These are phyloP conservation scores for Gonioctena quinquepunctata DNA, from an alignment of 1,140 invertebrate species.

Conservation along the genomic window DNA sequence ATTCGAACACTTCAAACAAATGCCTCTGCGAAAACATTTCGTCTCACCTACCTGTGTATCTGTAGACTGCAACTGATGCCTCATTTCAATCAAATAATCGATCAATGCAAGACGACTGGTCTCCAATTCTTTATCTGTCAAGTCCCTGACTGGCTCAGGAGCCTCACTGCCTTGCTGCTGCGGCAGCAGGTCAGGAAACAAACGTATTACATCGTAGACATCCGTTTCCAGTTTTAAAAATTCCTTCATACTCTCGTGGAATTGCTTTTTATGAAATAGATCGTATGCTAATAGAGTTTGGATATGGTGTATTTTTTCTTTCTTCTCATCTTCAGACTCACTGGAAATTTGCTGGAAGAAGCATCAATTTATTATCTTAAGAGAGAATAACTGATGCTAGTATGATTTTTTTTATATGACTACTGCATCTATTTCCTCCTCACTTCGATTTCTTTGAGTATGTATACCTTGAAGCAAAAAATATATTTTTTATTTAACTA, in stretches of 20 bases:
- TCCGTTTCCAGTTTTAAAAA: conserved; percentile 89
- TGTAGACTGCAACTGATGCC: conserved; percentile 42
- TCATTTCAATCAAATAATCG: conserved; percentile 83
- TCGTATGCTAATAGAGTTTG: conserved; percentile 89
- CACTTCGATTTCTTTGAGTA: too few species aligned
- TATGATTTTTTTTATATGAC: too few species aligned
- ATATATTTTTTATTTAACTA: too few species aligned
- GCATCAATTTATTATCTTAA: conserved; percentile 24
- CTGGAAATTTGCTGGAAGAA: conserved; percentile 78
- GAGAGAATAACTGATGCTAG: too few species aligned
- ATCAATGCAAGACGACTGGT: conserved; percentile 87
- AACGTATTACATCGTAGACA: conserved; percentile 90
- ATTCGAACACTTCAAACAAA: too few species aligned
- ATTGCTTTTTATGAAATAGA: conserved; percentile 86
- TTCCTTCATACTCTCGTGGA: conserved; percentile 86
- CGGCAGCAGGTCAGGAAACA: conserved; percentile 89
- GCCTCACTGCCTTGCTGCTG: conserved; percentile 62
- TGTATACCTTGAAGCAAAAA: too few species aligned
- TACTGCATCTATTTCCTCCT: too few species aligned
- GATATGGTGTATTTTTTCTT: conserved; percentile 81
- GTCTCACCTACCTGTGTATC: conserved; percentile 42
- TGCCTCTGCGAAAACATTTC: too few species aligned
- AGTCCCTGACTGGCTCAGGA: conserved; percentile 60
- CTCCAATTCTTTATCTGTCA: conserved; percentile 86
- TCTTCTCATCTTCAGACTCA: conserved; percentile 79